Base-by-base conservation (phyloP, 1,140 invertebrate species). In the Mercenaria mercenaria region DNA sequence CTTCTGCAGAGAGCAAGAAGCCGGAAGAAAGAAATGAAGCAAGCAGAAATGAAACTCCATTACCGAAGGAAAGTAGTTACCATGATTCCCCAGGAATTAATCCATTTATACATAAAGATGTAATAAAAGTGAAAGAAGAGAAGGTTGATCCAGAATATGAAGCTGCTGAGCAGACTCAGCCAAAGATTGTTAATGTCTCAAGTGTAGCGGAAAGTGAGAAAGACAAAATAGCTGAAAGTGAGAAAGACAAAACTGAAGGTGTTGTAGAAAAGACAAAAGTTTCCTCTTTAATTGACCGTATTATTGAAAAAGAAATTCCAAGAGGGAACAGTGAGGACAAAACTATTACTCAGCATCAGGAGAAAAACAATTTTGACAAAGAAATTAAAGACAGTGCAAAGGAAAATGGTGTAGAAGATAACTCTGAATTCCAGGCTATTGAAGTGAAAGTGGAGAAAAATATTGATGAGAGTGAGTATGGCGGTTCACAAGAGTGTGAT, bases 141-240 rank as follows among this genome's bases (percentile, higher is more conserved):
- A 64, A 64, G 37, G 11, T 59, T 13, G 84, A 87, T 61, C 84
- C 84, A 29, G 84, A 87, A 29, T 87, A 87, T 87, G 84, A 77
- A 2, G 26, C 23, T 20, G 50, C 52, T 59, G 67, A 76, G 20
- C 64, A 85, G 26, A 64, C 34, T 18, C 61, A 84, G 37, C 67
- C 67, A 1, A 84, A 84, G 47, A 84, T 84, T 50, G 67, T 84
- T 4, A 52, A 56, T 84, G 82, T 84, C 20, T 4, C 56, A 37
- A 43, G 56, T 47, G 59, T 64, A 10, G 18, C 23, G 41, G 34
- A 29, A 26, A 64, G 15, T 64, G 32, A 23, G n/a, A n/a, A n/a
- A n/a, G n/a, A n/a, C n/a, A n/a, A n/a, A n/a, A n/a, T n/a, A n/a
- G n/a, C n/a, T n/a, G n/a, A n/a, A n/a, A n/a, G n/a, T n/a, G n/a